These are phyloP conservation scores for Mesoligia furuncula DNA, from an alignment of 2,888 invertebrate genomes.

Conservation along the genomic window DNA sequence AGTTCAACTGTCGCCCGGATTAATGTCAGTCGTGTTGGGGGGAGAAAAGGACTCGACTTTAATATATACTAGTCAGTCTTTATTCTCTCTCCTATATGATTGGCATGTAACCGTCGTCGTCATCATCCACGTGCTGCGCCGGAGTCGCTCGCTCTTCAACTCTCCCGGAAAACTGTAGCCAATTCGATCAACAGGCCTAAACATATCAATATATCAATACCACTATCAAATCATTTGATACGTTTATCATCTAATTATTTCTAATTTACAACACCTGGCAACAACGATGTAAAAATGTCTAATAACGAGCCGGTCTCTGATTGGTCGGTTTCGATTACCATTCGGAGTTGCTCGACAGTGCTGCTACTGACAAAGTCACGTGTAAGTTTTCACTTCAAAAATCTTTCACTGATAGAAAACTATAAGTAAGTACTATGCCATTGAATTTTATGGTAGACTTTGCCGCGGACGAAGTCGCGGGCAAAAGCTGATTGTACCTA, in stretches of 20 bases:
- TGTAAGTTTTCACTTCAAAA: not conserved
- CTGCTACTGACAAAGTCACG: slow-evolving; percentile 21
- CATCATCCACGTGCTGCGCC: not conserved
- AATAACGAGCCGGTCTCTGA: slow-evolving; percentile 44
- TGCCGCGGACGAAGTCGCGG: not conserved
- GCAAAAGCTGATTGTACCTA: too few relatives aligned
- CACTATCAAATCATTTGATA: slow-evolving; percentile 28
- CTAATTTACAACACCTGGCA: slow-evolving; percentile 51
- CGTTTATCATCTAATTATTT: slow-evolving; percentile 47
- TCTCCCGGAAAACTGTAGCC: not conserved
- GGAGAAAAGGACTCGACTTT: not conserved
- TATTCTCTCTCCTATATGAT: slow-evolving; percentile 5
- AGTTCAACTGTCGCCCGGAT: not conserved
- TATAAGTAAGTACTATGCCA: too few relatives aligned
- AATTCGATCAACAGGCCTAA: slow-evolving; percentile 8
- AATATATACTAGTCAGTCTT: slow-evolving; percentile 16
- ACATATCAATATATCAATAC: slow-evolving; percentile 6
- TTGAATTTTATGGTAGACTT: not conserved
- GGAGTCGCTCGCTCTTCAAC: not conserved
- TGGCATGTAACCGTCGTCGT: not conserved
- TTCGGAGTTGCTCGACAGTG: slow-evolving; percentile 37
- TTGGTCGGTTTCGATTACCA: slow-evolving; percentile 43
- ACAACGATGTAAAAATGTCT: slow-evolving; percentile 53
- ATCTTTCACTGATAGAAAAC: not conserved
- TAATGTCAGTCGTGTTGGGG: slow-evolving; percentile 1